These are phyloP conservation scores for Nautilus pompilius DNA, from an alignment of 1,140 invertebrate genomes.

Conservation along the genomic window DNA sequence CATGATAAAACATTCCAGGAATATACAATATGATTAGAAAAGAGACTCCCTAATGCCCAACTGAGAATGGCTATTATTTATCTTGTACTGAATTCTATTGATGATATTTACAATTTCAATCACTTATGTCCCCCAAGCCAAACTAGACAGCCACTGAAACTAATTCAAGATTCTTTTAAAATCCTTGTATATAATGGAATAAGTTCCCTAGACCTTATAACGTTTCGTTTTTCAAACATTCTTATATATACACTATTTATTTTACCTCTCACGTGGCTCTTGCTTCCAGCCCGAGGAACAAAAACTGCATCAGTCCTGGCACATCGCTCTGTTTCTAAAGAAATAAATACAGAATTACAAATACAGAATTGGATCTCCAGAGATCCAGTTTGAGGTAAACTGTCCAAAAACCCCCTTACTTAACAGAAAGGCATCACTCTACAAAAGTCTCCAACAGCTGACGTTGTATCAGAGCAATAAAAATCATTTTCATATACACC, in stretches of 20 bases:
- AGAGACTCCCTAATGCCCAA: too few relatives aligned
- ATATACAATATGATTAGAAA: too few relatives aligned
- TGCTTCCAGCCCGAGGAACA: conserved; percentile 64
- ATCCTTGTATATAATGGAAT: neutral
- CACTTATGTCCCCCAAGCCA: neutral
- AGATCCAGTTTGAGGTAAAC: too few relatives aligned
- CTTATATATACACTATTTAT: conserved; percentile 10
- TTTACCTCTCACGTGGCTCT: conserved; percentile 69
- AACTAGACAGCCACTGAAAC: neutral
- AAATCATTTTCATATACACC: too few relatives aligned
- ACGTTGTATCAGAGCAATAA: too few relatives aligned
- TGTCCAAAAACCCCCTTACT: too few relatives aligned
- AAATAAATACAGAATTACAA: too few relatives aligned
- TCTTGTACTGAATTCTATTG: neutral
- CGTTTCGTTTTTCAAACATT: neutral
- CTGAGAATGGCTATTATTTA: too few relatives aligned
- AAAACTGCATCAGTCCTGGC: conserved; percentile 68
- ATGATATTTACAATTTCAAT: neutral
- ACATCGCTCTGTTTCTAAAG: conserved; percentile 50
- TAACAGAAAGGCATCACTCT: too few relatives aligned
- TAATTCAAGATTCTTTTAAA: neutral
- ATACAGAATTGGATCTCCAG: too few relatives aligned
- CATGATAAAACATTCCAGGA: too few relatives aligned
- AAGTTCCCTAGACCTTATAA: neutral
- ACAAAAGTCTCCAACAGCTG: too few relatives aligned